Evolutionary conservation across 1,140 invertebrate genomes (phyloP).

Genomic region (Sweltsa coloradensis): DNA sequence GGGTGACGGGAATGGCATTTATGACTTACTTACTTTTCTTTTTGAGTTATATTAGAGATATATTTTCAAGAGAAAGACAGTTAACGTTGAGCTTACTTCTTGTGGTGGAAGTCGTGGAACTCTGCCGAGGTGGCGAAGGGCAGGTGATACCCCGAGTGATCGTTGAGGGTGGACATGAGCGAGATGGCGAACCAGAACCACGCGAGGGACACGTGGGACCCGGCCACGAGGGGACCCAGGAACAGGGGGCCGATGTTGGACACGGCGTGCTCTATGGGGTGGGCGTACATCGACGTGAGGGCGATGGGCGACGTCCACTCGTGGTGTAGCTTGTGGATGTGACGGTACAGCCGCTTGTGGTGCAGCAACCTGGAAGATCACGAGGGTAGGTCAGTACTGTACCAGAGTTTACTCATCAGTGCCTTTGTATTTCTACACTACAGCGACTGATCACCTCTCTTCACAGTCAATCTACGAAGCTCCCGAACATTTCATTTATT

Average conservation of each 20-base stretch:
- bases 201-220: constrained; percentile 32
- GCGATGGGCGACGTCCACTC: constrained; percentile 29
- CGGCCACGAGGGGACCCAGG: constrained; percentile 32
- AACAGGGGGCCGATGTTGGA: constrained; percentile 37
- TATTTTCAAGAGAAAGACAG: too few species aligned
- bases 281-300: constrained; percentile 39
- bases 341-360: constrained; percentile 31
- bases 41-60: too few species aligned
- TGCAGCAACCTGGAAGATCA: constrained; percentile 30
- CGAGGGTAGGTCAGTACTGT: too few species aligned
- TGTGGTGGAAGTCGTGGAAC: constrained; percentile 44
- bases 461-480: too few species aligned
- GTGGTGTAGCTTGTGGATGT: constrained; percentile 36
- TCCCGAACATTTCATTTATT: too few species aligned
- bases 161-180: constrained; percentile 35
- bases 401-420: too few species aligned
- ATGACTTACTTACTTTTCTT: too few species aligned
- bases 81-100: too few species aligned
- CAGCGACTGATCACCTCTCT: too few species aligned
- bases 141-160: constrained; percentile 44
- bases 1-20: too few species aligned
- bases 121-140: constrained; percentile 42
- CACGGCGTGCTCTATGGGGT: constrained; percentile 42
- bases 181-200: constrained; percentile 34
- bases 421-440: too few species aligned